phyloP scores from a whole-genome alignment of 2,113 vertebrate species.

The Cricetomys ansorgei region DNA sequence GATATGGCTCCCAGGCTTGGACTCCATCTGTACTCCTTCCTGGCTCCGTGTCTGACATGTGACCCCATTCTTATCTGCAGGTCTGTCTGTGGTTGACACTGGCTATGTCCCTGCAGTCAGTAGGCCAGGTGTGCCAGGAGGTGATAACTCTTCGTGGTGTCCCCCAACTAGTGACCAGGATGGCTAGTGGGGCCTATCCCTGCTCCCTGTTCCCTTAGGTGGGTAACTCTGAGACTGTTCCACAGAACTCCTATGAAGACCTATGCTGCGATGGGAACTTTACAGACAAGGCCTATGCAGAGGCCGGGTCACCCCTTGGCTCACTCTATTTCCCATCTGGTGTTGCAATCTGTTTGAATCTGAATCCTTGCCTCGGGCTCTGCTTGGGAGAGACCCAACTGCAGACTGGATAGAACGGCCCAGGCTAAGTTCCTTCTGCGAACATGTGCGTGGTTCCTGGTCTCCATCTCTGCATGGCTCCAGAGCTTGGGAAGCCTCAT shows the following conservation, averaged over 20 bases:
- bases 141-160: no score
- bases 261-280: neutral
- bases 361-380: neutral
- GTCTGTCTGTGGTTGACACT: neutral
- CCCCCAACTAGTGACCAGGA: neutral
- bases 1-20: neutral
- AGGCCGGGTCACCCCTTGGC: neutral
- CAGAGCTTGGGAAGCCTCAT: neutral
- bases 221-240: neutral
- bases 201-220: neutral
- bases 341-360: no score
- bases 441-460: neutral
- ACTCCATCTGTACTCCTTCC: neutral
- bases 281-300: fast-evolving
- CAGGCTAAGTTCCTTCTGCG: fast-evolving
- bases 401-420: neutral
- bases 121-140: neutral
- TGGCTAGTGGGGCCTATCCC: fast-evolving
- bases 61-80: neutral
- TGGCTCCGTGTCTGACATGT: neutral
- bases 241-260: fast-evolving
- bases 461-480: neutral
- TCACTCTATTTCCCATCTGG: neutral
- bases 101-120: no score
- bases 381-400: neutral